Evolutionary conservation across 92 coral and sea anemone genomes (phyloP).

Genomic region (Heteractis magnifica): DNA sequence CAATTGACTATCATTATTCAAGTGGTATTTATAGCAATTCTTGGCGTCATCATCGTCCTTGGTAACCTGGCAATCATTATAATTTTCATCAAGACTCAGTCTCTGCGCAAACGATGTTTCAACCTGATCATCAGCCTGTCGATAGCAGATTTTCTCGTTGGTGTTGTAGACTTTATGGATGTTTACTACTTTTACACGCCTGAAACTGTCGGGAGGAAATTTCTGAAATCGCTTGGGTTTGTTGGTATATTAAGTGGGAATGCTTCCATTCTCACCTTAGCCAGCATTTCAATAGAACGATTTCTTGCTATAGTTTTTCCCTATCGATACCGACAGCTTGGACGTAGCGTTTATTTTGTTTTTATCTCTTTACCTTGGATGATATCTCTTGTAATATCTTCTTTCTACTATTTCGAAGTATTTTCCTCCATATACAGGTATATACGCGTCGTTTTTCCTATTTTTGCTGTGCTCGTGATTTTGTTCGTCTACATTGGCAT

Average conservation of each 20-base stretch:
- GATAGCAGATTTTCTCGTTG: slow-evolving; percentile 48
- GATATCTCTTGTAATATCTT: background rate
- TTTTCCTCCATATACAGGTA: background rate
- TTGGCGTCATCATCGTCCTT: slow-evolving; percentile 35
- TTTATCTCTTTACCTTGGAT: background rate
- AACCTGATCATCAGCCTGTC: slow-evolving; percentile 47
- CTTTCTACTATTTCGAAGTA: background rate
- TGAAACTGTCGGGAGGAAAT: background rate
- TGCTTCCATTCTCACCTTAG: background rate
- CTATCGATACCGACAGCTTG: background rate
- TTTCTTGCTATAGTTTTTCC: background rate
- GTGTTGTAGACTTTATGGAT: slow-evolving; percentile 5
- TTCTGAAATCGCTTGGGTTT: background rate
- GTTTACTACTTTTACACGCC: background rate
- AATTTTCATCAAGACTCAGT: slow-evolving; percentile 7
- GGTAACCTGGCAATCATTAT: slow-evolving; percentile 39
- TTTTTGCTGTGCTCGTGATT: background rate
- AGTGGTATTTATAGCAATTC: slow-evolving; percentile 21
- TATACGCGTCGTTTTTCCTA: background rate
- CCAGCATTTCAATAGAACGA: background rate
- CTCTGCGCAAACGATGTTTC: slow-evolving; percentile 43
- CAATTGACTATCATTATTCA: slow-evolving; percentile 10
- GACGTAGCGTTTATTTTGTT: background rate
- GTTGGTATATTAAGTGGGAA: background rate
- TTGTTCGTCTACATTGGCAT: background rate